Evolutionary conservation across 1,140 invertebrate species (phyloP).

Genomic region (Chionoecetes opilio): DNA sequence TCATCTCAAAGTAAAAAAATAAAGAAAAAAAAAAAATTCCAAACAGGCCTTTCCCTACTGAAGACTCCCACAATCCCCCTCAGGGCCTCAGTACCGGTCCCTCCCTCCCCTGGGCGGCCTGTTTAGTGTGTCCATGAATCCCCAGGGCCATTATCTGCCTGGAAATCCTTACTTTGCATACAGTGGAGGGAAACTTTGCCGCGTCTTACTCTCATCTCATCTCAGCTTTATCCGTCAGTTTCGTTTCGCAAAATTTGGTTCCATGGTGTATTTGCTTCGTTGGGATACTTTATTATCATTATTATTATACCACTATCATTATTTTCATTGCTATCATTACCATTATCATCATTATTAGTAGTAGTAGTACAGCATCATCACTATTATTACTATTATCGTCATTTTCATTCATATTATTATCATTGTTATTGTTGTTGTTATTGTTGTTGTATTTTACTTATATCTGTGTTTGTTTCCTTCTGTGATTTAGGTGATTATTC

Average conservation of each 20-base stretch:
- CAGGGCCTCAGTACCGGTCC: background rate
- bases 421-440: too few species aligned
- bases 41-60: too few species aligned
- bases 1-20: too few species aligned
- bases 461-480: too few species aligned
- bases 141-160: background rate
- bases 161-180: background rate
- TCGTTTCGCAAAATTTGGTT: background rate
- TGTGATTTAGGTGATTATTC: background rate
- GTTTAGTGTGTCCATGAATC: slow-evolving; percentile 18
- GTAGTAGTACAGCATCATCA: too few species aligned
- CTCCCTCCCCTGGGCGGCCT: background rate
- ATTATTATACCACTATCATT: background rate
- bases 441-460: too few species aligned
- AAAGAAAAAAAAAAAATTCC: too few species aligned
- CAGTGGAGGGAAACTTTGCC: background rate
- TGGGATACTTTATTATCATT: background rate
- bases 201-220: background rate
- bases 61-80: too few species aligned
- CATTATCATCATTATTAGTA: background rate
- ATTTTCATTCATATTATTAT: background rate
- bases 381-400: background rate
- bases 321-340: background rate
- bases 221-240: background rate
- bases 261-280: background rate